Evolutionary conservation across 1,140 invertebrate species (phyloP).

Genomic region (Zaprionus nigranus): DNA sequence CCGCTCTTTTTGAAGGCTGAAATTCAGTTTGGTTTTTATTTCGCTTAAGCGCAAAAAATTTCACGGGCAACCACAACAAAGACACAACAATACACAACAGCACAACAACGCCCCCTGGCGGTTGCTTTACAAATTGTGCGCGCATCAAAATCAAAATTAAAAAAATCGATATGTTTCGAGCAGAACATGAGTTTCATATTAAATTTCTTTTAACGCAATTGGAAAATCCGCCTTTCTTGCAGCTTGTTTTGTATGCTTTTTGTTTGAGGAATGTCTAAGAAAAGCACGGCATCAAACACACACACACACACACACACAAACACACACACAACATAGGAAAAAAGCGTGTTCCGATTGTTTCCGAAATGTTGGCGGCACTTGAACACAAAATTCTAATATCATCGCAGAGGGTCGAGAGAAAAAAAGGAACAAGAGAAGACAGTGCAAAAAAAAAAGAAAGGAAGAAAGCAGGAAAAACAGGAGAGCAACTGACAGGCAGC

Average conservation of each 20-base stretch:
- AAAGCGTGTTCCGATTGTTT: constrained; percentile 45
- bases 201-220: constrained; percentile 49
- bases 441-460: not conserved
- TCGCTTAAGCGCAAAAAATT: constrained; percentile 16
- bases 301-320: not conserved
- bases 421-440: not conserved
- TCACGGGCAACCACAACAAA: constrained; percentile 46
- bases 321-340: constrained; percentile 17
- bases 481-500: constrained; percentile 24
- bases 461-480: not conserved
- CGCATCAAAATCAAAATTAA: constrained; percentile 38
- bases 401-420: constrained; percentile 7
- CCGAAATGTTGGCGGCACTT: constrained; percentile 46
- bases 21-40: constrained; percentile 24
- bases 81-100: not conserved
- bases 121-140: constrained; percentile 24
- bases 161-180: constrained; percentile 42
- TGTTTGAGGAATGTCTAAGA: constrained; percentile 25
- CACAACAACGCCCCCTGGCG: constrained; percentile 15
- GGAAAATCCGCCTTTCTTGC: constrained; percentile 31
- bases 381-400: constrained; percentile 54
- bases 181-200: constrained; percentile 44
- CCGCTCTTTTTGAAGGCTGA: not conserved
- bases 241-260: constrained; percentile 15
- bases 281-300: constrained; percentile 9